A percentile compares a stretch with the other conserved stretches of the same genome.
Conservation (phyloP, 2,113 vertebrate species). For the Centropus bengalensis region DNA sequence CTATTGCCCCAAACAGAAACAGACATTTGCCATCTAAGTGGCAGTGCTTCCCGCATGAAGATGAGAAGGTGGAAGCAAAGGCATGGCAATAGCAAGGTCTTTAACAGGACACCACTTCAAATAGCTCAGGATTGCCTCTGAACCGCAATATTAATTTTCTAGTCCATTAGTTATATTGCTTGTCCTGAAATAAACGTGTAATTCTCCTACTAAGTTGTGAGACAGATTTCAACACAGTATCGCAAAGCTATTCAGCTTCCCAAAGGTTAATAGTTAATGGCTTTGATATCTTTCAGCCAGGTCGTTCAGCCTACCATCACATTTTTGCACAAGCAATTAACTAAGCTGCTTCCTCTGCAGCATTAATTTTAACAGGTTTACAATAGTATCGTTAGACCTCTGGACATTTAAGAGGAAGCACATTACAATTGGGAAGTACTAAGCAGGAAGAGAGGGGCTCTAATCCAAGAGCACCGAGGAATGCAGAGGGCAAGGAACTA, state of each 20-base stretch:
- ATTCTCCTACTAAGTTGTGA: neutral
- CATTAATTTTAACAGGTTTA: conserved; percentile 72
- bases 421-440: conserved; percentile 44
- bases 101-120: neutral
- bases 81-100: neutral
- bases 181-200: neutral
- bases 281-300: neutral
- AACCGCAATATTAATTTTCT: neutral
- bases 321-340: conserved; percentile 63
- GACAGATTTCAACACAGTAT: neutral
- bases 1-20: neutral
- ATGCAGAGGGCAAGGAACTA: conserved; percentile 48
- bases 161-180: neutral
- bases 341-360: conserved; percentile 50
- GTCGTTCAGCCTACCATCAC: neutral
- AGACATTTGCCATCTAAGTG: neutral
- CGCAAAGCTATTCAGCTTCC: neutral
- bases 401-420: conserved; percentile 50
- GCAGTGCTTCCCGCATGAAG: neutral
- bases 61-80: conserved; percentile 4
- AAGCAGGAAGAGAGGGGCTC: conserved; percentile 62
- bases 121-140: neutral
- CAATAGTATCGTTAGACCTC: conserved; percentile 58
- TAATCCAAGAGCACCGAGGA: conserved; percentile 39
- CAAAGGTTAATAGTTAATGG: conserved; percentile 15